These are phyloP conservation scores for Borostomias antarcticus DNA, from an alignment of 2,797 vertebrate genomes.

Conservation along the genomic window DNA sequence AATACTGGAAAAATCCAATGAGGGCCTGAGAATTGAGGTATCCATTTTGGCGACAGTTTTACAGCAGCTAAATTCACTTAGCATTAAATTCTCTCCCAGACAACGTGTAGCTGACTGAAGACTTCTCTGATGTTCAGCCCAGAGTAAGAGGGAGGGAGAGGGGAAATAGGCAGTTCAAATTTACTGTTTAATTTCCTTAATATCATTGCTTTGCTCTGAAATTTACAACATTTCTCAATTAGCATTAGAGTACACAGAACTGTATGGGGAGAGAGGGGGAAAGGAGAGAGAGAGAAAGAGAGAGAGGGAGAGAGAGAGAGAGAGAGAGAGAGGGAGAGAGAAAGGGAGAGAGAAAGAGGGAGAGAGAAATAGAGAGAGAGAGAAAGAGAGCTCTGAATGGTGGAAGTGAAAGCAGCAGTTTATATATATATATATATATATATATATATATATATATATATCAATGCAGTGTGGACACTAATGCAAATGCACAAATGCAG, in stretches of 20 bases:
- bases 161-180: constrained; percentile 48
- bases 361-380: constrained; percentile 8
- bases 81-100: constrained; percentile 59
- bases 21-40: constrained; percentile 50
- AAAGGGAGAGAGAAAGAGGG: neutral
- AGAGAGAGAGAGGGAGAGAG: constrained; percentile 1
- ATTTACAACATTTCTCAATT: constrained; percentile 58
- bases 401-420: constrained; percentile 37
- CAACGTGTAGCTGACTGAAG: constrained; percentile 40
- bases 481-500: constrained; percentile 58
- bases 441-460: no score
- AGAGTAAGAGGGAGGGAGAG: constrained; percentile 25
- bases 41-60: constrained; percentile 69
- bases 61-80: constrained; percentile 56
- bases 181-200: constrained; percentile 76
- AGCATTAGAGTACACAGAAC: constrained; percentile 58
- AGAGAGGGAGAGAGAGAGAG: neutral
- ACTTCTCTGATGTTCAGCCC: constrained; percentile 41
- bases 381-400: constrained; percentile 18
- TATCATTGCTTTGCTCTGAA: constrained; percentile 52
- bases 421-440: no score
- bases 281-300: constrained; percentile 12
- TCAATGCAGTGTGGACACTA: constrained; percentile 59
- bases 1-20: constrained; percentile 26
- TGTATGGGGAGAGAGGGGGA: constrained; percentile 27